Evolutionary conservation across 2,797 vertebrate species (phyloP).

Genomic region (Xerus rutilus): DNA sequence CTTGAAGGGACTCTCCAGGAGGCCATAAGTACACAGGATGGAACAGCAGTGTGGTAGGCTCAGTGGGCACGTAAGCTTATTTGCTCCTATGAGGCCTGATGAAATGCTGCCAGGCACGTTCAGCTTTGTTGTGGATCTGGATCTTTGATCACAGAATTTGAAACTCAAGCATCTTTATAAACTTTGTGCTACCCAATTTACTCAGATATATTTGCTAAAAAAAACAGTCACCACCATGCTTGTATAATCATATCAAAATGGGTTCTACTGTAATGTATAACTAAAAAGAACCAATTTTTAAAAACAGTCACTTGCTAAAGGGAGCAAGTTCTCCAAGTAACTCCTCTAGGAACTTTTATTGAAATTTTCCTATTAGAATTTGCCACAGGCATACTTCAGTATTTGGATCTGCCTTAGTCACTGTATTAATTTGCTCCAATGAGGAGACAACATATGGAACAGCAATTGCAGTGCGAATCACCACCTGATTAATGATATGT

Average conservation of each 20-base stretch:
- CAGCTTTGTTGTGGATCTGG: background rate
- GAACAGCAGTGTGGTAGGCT: background rate
- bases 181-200: background rate
- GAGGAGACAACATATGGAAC: constrained; percentile 8
- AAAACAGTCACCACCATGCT: background rate
- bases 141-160: background rate
- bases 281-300: background rate
- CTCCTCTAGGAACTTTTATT: background rate
- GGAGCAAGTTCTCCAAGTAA: background rate
- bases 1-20: background rate
- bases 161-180: background rate
- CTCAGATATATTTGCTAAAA: constrained; percentile 27
- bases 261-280: too few species aligned
- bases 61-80: background rate
- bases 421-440: constrained; percentile 33
- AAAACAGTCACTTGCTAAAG: constrained; percentile 2
- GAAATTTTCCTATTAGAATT: constrained; percentile 23
- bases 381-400: constrained; percentile 24
- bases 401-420: constrained; percentile 36
- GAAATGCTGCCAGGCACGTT: background rate
- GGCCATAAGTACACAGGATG: background rate
- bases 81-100: background rate
- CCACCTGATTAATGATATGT: constrained; percentile 25
- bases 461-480: constrained; percentile 18
- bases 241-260: too few species aligned